Evolutionary conservation across 2,113 vertebrate genomes (phyloP).

Genomic region (Elaphurus davidianus): DNA sequence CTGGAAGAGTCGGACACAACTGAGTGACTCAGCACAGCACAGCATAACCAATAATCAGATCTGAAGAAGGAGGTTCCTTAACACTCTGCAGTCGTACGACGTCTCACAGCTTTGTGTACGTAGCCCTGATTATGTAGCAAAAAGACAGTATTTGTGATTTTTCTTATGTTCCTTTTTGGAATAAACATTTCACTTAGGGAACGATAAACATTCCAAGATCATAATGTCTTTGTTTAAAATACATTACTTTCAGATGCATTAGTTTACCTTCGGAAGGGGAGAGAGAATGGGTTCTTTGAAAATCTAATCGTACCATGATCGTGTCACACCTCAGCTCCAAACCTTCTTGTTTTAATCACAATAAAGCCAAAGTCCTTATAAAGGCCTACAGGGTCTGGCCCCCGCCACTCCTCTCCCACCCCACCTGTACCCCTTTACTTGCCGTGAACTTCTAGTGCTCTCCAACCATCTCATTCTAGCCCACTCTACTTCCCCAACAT

Average conservation of each 20-base stretch:
- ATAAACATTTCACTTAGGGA: background rate
- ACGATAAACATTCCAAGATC: background rate
- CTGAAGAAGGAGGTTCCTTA: background rate
- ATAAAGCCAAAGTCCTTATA: background rate
- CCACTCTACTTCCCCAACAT: background rate
- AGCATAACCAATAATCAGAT: background rate
- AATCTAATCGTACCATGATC: background rate
- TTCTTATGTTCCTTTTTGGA: background rate
- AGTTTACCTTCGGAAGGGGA: background rate
- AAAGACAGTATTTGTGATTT: background rate
- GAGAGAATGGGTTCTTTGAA: background rate
- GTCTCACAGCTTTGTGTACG: background rate
- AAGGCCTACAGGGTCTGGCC: background rate
- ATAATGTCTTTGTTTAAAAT: background rate
- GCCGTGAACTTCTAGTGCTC: background rate
- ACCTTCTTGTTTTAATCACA: background rate
- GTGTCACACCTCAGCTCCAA: background rate
- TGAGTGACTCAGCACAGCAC: background rate
- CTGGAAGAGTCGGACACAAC: rapidly evolving
- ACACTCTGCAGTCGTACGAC: background rate
- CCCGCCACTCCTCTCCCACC: background rate
- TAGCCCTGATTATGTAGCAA: background rate
- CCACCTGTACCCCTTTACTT: background rate
- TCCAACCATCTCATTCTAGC: background rate
- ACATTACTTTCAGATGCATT: background rate